Evolutionary conservation across 2,113 vertebrate genomes (phyloP), one percentile per base, ranked within the genome.

Genomic region (Irena cyanogastra): DNA sequence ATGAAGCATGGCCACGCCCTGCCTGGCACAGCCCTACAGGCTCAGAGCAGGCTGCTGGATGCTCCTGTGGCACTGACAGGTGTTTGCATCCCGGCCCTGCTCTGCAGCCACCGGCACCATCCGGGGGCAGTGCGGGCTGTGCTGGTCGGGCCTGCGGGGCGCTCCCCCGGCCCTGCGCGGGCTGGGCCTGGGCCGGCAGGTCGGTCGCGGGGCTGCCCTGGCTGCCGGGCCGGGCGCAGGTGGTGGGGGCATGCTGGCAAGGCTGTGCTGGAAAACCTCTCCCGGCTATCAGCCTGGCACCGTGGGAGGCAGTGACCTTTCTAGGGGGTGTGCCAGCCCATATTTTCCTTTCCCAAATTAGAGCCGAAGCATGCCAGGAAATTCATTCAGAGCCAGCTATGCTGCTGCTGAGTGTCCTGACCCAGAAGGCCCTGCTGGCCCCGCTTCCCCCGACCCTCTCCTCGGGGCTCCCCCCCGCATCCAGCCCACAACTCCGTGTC

Each of bases 131-230:
- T 1, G 1, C n/a, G 9, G 47, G 15, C 27, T 6, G 7, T 5
- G 24, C 61, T 1, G 5, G 1, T 21, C 5, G 61, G 19, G 15
- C 1, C 16, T 54, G 63, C 8, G 1, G 49, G 63, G 31, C 3
- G 12, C 50, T 54, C 4, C 1, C 4, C 49, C 2, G 68, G 35
- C 33, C 4, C 1, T 18, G 49, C 15, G 5, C 11, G 13, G 16
- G 33, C 63, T 3, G 63, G 28, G 22, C 39, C 52, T 12, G 5
- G 1, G n/a, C 39, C 1, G 0, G 4, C 8, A n/a, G n/a, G n/a
- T n/a, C 0, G 1, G 2, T 13, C 5, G 0, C 31, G 3, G 47
- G 30, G 18, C 61, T 0, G 1, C 81, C 35, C 8, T 1, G 21
- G 33, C 4, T 0, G 7, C 50, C 1, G 4, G 18, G 27, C 31